phyloP scores from a whole-genome alignment of 2,113 vertebrate species.

The Apistogramma diplotaenia region DNA sequence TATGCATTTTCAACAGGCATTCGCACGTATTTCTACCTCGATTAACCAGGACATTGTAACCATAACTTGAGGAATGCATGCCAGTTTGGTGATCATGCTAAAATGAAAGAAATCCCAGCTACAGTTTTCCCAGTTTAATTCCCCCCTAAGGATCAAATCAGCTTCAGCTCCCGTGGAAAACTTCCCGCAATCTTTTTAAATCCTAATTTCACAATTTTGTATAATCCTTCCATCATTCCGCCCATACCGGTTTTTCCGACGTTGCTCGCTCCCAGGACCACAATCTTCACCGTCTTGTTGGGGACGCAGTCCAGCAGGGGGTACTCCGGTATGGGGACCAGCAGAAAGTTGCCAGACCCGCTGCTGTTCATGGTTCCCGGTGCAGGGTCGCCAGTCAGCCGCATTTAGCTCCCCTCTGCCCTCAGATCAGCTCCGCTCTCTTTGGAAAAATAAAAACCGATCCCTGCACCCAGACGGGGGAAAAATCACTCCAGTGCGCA shows the following conservation, averaged over 20 bases:
- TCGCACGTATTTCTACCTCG: neutral
- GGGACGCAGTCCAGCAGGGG: constrained; percentile 83
- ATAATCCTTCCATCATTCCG: neutral
- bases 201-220: neutral
- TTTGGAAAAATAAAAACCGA: neutral
- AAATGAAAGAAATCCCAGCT: neutral
- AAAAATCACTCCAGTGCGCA: neutral
- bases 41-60: neutral
- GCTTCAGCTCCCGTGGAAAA: neutral
- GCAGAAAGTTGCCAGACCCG: constrained; percentile 86
- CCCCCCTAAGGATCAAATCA: neutral
- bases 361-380: constrained; percentile 82
- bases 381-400: constrained; percentile 62
- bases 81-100: neutral
- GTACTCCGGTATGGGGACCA: constrained; percentile 90
- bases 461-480: neutral
- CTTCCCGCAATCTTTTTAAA: neutral
- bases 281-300: constrained; percentile 89
- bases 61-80: neutral
- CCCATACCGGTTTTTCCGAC: constrained; percentile 88
- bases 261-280: constrained; percentile 86
- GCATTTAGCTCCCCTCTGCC: constrained; percentile 70
- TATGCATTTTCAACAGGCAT: neutral
- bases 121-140: neutral
- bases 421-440: neutral